A percentile compares a stretch with the other conserved stretches of the same genome.
Evolutionary conservation across 1,140 invertebrate species (phyloP).

Genomic region (Saccostrea cuccullata): DNA sequence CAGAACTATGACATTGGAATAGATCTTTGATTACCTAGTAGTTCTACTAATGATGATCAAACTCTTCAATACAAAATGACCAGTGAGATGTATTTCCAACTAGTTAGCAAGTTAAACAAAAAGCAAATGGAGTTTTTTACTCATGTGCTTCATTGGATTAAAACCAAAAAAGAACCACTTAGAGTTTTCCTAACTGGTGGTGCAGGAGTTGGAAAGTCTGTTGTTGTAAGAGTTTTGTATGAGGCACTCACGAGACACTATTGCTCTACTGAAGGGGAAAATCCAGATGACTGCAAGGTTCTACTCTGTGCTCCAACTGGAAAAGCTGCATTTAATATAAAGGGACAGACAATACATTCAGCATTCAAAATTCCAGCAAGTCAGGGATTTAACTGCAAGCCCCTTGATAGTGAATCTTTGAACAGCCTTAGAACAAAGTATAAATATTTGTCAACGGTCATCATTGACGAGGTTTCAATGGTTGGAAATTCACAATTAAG

Average conservation of each 20-base stretch:
- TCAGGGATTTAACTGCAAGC: not conserved
- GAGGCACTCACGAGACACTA: not conserved
- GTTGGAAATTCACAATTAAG: not conserved
- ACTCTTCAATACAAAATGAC: too few relatives aligned
- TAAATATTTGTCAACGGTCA: slow-evolving; percentile 19
- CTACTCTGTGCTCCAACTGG: slow-evolving; percentile 43
- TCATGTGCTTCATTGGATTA: slow-evolving; percentile 43
- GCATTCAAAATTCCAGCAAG: slow-evolving; percentile 29
- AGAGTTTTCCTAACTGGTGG: slow-evolving; percentile 46
- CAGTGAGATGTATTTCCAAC: too few relatives aligned
- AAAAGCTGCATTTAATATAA: slow-evolving; percentile 14
- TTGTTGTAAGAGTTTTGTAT: slow-evolving; percentile 18
- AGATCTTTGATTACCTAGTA: slow-evolving; percentile 33
- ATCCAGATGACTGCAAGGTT: slow-evolving; percentile 47
- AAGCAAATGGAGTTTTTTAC: slow-evolving; percentile 46
- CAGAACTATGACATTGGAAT: slow-evolving; percentile 38
- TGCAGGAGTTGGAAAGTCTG: slow-evolving; percentile 48
- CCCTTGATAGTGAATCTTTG: not conserved
- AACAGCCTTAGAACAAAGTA: slow-evolving; percentile 37
- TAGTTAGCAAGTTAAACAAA: not conserved
- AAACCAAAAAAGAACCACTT: slow-evolving; percentile 44
- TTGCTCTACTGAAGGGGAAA: slow-evolving; percentile 19
- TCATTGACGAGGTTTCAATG: slow-evolving; percentile 42
- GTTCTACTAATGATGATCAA: not conserved
- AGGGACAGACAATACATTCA: slow-evolving; percentile 14